Evolutionary conservation across 2,113 vertebrate genomes (phyloP).

Genomic region (Oxyura jamaicensis): DNA sequence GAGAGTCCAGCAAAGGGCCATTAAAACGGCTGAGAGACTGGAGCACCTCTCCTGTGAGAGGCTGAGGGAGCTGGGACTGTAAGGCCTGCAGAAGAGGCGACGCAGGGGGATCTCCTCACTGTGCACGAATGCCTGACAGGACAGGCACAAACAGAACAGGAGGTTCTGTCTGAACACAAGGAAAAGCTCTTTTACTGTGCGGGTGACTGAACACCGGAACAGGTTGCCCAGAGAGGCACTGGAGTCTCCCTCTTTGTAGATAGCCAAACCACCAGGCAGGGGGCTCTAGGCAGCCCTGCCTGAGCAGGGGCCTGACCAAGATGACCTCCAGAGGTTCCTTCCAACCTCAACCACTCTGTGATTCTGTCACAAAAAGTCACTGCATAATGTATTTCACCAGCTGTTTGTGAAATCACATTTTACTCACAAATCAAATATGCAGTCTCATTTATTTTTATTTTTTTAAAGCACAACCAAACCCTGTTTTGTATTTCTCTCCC

Average conservation of each 20-base stretch:
- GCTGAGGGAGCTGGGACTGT: neutral
- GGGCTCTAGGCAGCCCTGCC: neutral
- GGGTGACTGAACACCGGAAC: neutral
- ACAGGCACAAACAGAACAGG: neutral
- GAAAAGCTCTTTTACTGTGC: neutral
- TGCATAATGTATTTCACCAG: neutral
- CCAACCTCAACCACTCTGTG: neutral
- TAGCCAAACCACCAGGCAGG: neutral
- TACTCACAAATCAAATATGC: neutral
- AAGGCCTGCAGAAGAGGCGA: neutral
- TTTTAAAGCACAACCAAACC: neutral
- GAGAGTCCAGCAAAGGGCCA: neutral
- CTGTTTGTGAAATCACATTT: neutral
- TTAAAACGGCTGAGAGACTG: neutral
- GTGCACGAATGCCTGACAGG: neutral
- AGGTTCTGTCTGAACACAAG: neutral
- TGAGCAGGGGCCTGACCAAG: neutral
- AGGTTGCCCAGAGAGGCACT: fast-evolving
- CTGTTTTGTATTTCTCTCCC: neutral
- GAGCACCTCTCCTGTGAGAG: neutral
- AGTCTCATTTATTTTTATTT: neutral
- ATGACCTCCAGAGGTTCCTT: neutral
- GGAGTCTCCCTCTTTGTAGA: neutral
- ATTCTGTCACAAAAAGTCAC: neutral
- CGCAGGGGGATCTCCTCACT: neutral